Evolutionary conservation across 2,113 vertebrate species (phyloP).

Genomic region (Platysternon megacephalum): DNA sequence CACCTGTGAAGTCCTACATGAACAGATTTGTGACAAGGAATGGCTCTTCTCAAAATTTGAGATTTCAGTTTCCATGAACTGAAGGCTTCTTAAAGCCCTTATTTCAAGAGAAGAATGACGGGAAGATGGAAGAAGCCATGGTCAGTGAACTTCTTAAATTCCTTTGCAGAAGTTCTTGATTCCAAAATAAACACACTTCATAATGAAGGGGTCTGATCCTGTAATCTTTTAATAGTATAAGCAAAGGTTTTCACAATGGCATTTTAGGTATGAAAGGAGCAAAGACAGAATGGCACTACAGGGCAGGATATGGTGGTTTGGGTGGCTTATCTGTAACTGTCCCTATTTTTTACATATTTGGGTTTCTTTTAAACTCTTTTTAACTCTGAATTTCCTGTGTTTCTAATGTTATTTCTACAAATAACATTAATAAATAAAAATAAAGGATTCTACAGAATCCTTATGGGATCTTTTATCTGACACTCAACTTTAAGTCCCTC

Average conservation of each 20-base stretch:
- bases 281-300: rapidly evolving
- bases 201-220: background rate
- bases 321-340: background rate
- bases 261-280: background rate
- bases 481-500: background rate
- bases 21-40: background rate
- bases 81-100: background rate
- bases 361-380: background rate
- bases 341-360: background rate
- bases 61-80: background rate
- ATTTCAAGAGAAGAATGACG: background rate
- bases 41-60: background rate
- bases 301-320: background rate
- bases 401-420: background rate
- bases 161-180: background rate
- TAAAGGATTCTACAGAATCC: background rate
- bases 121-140: background rate
- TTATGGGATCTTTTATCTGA: background rate
- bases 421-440: background rate
- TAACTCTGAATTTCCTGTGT: background rate
- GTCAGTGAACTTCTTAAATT: background rate
- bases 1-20: background rate
- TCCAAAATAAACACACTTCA: rapidly evolving
- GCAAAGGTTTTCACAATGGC: background rate
- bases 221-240: background rate